phyloP scores from a whole-genome alignment of 2,797 vertebrate genomes.

The Eidolon dupreanum region DNA sequence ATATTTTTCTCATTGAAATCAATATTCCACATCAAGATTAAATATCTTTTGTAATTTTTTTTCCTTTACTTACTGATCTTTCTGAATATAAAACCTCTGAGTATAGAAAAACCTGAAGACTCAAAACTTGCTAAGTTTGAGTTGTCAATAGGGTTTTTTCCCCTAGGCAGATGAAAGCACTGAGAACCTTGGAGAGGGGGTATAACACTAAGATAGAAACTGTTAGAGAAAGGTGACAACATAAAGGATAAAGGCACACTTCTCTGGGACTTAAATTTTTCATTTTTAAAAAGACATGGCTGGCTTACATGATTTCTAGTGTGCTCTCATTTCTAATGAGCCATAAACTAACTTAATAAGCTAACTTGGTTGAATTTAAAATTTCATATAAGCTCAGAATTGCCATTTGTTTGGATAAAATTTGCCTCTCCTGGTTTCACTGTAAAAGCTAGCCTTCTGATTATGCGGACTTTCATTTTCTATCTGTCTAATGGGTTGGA shows the following conservation, averaged over 20 bases:
- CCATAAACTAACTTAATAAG: background rate
- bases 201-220: background rate
- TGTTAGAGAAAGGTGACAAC: background rate
- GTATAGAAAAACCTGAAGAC: background rate
- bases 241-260: background rate
- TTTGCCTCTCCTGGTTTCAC: background rate
- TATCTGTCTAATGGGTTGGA: background rate
- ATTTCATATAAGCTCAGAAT: background rate
- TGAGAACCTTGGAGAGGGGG: background rate
- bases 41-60: background rate
- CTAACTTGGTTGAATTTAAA: conserved; percentile 26
- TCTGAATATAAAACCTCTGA: background rate
- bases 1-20: background rate
- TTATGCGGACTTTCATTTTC: background rate
- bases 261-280: background rate
- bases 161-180: background rate
- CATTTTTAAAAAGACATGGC: background rate
- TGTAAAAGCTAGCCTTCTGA: background rate
- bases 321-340: background rate
- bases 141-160: background rate
- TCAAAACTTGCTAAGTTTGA: background rate
- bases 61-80: background rate
- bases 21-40: conserved; percentile 33
- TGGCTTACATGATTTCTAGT: background rate
- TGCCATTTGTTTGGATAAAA: background rate